Evolutionary conservation across 2,797 vertebrate species (phyloP), one percentile per base, ranked within the genome.

Genomic region (Paedocypris micromegethes): DNA sequence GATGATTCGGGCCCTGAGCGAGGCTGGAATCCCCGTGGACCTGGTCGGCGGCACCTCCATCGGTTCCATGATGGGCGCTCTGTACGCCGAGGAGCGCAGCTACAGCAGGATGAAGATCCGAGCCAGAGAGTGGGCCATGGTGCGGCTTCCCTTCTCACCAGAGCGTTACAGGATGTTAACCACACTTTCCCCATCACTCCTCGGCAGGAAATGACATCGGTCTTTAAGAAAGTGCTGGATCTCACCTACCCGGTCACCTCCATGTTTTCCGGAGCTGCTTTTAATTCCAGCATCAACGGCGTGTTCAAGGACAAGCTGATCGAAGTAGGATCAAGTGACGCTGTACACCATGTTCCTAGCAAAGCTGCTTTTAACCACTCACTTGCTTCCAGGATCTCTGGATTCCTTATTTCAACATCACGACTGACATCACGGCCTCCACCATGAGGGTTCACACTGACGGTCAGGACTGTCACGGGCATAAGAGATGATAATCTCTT

Each of bases 401-500:
- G 96, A 91, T 96, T 80, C 94, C 96, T 0, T 97, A 95, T 80
- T 98, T 98, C 72, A 91, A 93, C 38, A 90, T 98, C 79, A 98
- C 94, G 44, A 94, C 96, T 0, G 94, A 98, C 83, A 97, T 98
- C 87, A 94, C 91, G 0, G 93, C 95, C 52, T 98, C 95, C 0
- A 73, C 93, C 9, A 97, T 97, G 94, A 85, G 95, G 73, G 91
- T 95, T 39, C 95, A 97, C 85, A 98, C 92, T 0, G 95, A 98
- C 0, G 96, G 95, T 96, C 81, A 80, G 92, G 65, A 49, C 52
- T 3, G 7, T 43, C 46, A 57, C 46, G 23, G 23, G 23, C 23
- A 23, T 23, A 23, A 23, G 23, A 23, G 23, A 23, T 23, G 23
- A 23, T 23, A 23, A 23, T 23, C n/a, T n/a, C n/a, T n/a, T n/a